Percentiles rank a stretch among this genome's conserved stretches.
phyloP scores from a whole-genome alignment of 2,888 invertebrate species.

The Hyposoter dolosus region DNA sequence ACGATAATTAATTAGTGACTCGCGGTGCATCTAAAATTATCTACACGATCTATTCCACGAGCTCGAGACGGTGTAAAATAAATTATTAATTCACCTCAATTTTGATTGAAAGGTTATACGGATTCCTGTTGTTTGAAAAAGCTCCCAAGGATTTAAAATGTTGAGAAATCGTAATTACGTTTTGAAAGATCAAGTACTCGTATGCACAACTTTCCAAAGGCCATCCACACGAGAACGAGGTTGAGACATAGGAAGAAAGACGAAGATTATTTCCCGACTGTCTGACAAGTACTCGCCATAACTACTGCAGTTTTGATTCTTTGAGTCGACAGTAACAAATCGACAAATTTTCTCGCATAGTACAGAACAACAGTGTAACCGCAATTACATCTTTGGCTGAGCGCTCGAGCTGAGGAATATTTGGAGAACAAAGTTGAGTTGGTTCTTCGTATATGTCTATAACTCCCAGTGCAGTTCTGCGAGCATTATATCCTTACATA shows the following conservation, averaged over 20 bases:
- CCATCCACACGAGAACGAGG: neutral
- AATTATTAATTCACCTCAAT: neutral
- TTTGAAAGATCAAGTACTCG: neutral
- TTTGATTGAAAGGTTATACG: neutral
- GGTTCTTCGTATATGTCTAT: conserved; percentile 38
- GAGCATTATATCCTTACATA: conserved; percentile 14
- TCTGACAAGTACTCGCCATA: neutral
- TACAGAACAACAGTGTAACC: conserved; percentile 47
- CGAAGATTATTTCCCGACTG: neutral
- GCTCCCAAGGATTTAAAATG: neutral
- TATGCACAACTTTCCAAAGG: neutral
- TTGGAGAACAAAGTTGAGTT: conserved; percentile 57
- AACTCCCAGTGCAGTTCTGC: conserved; percentile 29
- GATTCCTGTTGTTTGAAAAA: neutral
- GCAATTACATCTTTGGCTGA: conserved; percentile 56
- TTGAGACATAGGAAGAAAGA: neutral
- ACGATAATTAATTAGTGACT: neutral
- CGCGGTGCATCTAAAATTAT: conserved; percentile 11
- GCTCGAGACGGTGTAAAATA: conserved; percentile 4
- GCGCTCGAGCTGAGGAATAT: conserved; percentile 56
- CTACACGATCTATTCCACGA: conserved; percentile 4
- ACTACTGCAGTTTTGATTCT: conserved; percentile 24
- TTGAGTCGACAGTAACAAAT: conserved; percentile 11
- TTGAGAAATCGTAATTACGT: neutral
- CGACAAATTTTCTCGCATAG: conserved; percentile 34